A percentile compares a stretch with the other conserved stretches of the same genome.
Conservation (phyloP, 2,797 vertebrate genomes). For the Poecilia wingei region DNA sequence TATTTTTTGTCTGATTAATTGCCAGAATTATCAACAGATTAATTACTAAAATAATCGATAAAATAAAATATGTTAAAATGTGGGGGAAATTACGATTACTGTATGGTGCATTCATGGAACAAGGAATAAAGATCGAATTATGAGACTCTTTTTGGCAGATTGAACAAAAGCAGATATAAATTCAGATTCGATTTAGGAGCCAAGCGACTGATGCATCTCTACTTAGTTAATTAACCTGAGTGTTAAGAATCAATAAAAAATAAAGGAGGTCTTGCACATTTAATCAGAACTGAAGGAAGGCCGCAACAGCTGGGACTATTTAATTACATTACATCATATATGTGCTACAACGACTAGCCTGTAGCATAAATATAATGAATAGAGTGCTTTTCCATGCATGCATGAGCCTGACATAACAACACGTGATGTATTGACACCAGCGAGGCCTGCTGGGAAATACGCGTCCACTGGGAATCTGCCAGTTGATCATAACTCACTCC, state of each 20-base stretch:
- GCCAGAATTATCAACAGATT: no score
- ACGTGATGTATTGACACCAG: constrained; percentile 35
- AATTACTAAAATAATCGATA: no score
- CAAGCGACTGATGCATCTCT: not conserved
- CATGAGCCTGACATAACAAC: constrained; percentile 25
- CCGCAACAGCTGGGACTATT: not conserved
- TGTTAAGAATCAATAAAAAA: not conserved
- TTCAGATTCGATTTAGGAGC: not conserved
- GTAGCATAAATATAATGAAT: not conserved
- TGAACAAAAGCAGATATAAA: not conserved
- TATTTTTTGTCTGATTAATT: no score
- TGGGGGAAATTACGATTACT: not conserved
- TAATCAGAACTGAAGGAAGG: not conserved
- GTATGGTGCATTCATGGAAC: not conserved
- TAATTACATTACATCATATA: constrained; percentile 1
- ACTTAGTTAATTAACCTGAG: not conserved
- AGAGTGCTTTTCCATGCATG: not conserved
- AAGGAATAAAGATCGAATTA: not conserved
- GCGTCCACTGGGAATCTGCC: constrained; percentile 47
- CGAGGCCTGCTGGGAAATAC: constrained; percentile 60
- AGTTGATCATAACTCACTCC: constrained; percentile 67
- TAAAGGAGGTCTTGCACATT: not conserved
- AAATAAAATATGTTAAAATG: not conserved
- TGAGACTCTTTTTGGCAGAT: not conserved
- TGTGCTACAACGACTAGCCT: constrained; percentile 4